These are phyloP conservation scores for Glomeris maerens DNA, from an alignment of 1,140 invertebrate species.

Conservation along the genomic window DNA sequence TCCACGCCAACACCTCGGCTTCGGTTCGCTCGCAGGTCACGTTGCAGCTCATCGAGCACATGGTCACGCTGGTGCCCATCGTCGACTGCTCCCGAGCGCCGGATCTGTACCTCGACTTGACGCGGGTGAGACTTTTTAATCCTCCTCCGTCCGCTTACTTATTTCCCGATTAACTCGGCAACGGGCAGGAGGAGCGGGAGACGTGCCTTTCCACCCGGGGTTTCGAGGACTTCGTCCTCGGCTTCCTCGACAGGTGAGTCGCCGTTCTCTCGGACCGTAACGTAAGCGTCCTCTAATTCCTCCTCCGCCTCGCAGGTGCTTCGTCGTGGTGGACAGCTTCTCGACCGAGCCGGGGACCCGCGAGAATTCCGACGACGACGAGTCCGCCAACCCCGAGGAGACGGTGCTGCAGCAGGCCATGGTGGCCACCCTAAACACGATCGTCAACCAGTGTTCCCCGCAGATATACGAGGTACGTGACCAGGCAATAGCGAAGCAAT, in stretches of 20 bases:
- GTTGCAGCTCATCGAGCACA: slow-evolving; percentile 60
- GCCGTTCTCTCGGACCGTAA: neutral
- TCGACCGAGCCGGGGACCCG: slow-evolving; percentile 41
- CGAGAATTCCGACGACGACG: slow-evolving; percentile 40
- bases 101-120: slow-evolving; percentile 47
- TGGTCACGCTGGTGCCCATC: slow-evolving; percentile 59
- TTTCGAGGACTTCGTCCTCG: slow-evolving; percentile 75
- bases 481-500: neutral
- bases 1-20: too few species aligned
- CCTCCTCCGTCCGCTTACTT: slow-evolving; percentile 2
- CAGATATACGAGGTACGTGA: slow-evolving; percentile 40
- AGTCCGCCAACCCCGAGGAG: slow-evolving; percentile 56
- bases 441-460: slow-evolving; percentile 47
- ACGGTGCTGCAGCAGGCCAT: slow-evolving; percentile 50
- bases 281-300: neutral
- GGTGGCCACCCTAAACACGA: slow-evolving; percentile 46
- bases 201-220: slow-evolving; percentile 63
- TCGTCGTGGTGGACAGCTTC: slow-evolving; percentile 56
- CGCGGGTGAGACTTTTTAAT: slow-evolving; percentile 39
- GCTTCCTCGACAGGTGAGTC: slow-evolving; percentile 56
- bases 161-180: slow-evolving; percentile 1
- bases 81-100: slow-evolving; percentile 66
- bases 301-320: slow-evolving; percentile 32
- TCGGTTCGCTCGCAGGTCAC: slow-evolving; percentile 30
- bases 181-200: slow-evolving; percentile 46